These are phyloP conservation scores for Agrypnia vestita DNA, from an alignment of 1,140 invertebrate species.

Conservation along the genomic window DNA sequence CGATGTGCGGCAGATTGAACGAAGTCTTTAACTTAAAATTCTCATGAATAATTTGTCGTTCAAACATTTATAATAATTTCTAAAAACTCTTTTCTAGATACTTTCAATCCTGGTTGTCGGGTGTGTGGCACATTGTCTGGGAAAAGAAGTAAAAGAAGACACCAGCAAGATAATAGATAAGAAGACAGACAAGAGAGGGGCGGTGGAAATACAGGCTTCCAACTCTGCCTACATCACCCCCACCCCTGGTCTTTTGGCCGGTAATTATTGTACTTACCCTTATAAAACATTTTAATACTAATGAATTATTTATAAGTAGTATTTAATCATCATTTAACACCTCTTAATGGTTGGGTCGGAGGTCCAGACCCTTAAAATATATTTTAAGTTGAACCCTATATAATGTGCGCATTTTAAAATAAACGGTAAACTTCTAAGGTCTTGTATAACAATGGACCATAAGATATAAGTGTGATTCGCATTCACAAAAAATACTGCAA, in stretches of 20 bases:
- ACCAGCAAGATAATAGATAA: constrained; percentile 37
- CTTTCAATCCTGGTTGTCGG: neutral
- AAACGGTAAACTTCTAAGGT: no score
- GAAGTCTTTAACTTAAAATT: no score
- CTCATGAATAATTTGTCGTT: no score
- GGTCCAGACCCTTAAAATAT: no score
- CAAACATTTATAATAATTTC: no score
- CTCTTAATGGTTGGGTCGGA: no score
- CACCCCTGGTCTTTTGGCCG: constrained; percentile 35
- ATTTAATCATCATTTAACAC: neutral
- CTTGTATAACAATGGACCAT: no score
- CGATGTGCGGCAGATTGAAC: no score
- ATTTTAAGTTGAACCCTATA: no score
- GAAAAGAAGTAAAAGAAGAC: constrained; percentile 34
- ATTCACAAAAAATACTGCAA: no score
- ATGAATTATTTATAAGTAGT: neutral
- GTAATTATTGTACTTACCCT: constrained; percentile 36
- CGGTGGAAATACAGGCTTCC: constrained; percentile 47
- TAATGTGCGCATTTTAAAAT: no score
- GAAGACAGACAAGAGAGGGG: constrained; percentile 56
- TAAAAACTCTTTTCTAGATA: constrained; percentile 7
- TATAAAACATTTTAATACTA: neutral
- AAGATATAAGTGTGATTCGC: no score
- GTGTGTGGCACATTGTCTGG: neutral
- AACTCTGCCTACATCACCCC: constrained; percentile 53